These are phyloP conservation scores for Idris sp. DNA, from an alignment of 1,140 invertebrate species.

Conservation along the genomic window DNA sequence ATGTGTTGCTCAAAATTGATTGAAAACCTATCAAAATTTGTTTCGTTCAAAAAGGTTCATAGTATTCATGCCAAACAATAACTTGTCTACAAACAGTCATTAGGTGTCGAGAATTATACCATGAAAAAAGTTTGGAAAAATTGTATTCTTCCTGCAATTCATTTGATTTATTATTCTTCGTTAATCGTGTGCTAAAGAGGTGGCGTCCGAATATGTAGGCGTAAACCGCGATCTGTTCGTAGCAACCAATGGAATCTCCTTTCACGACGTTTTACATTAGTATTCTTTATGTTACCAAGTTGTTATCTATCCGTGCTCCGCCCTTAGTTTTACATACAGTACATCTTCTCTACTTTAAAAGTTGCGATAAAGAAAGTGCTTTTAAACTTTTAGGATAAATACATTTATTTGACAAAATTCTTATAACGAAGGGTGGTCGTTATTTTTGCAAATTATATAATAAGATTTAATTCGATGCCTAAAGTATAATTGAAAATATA, in stretches of 20 bases:
- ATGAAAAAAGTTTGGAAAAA: conserved; percentile 1
- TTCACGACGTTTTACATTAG: conserved; percentile 71
- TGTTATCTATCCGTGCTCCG: conserved; percentile 74
- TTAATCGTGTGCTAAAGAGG: conserved; percentile 71
- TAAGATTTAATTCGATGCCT: too few relatives aligned
- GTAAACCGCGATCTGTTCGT: conserved; percentile 68
- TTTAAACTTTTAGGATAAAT: conserved; percentile 12
- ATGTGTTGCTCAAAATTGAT: too few relatives aligned
- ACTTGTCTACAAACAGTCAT: too few relatives aligned
- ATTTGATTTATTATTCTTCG: conserved; percentile 59
- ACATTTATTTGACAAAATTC: too few relatives aligned
- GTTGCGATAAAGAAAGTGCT: conserved; percentile 22
- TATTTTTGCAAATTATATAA: too few relatives aligned
- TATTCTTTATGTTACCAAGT: conserved; percentile 76
- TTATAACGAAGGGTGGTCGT: too few relatives aligned
- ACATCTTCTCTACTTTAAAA: conserved; percentile 28
- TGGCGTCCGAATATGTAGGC: conserved; percentile 73
- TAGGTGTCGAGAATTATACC: too few relatives aligned
- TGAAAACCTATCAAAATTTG: too few relatives aligned
- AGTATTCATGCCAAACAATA: too few relatives aligned
- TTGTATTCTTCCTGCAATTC: conserved; percentile 26
- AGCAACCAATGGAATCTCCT: conserved; percentile 73
- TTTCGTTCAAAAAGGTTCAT: too few relatives aligned
- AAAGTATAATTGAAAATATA: too few relatives aligned
- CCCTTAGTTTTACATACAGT: conserved; percentile 64